Base-by-base conservation (phyloP, 37 sponge, comb jelly and placozoan species). In the Spongilla lacustris region DNA sequence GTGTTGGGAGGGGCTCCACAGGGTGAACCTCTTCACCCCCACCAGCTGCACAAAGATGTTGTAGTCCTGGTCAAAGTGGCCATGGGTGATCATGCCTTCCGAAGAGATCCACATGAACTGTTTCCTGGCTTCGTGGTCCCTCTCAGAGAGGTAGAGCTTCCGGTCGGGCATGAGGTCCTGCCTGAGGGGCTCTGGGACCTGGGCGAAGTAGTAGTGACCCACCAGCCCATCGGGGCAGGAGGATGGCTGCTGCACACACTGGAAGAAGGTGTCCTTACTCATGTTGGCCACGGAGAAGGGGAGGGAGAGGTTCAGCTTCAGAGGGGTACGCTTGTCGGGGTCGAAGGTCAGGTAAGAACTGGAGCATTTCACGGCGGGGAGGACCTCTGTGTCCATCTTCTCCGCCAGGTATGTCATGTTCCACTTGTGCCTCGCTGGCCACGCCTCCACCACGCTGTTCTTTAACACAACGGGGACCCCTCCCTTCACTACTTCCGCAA, bases 61-160 rank as follows among this genome's bases (percentile, higher is more conserved):
- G 76, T 80, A 94, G 80, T 96, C 97, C 68, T 94, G 95, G 77
- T 96, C 97, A 84, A 96, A 94, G 68, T 96, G 97, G 17, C 73
- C 77, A 73, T 96, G 97, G 2, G 97, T 96, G 75, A 94, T 92
- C 95, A 96, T 92, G 9, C 94, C 93, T 28, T 93, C 37, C 2
- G 97, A 96, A 12, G 97, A 96, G 36, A 96, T 80, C 97, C 97
- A 96, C 48, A 96, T 48, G 78, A 94, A 96, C 80, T 96, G 97
- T 27, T 77, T 91, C 36, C 36, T 67, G 8, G 84, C 71, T 23
- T 83, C 26, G 48, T 66, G 50, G 79, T 96, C 97, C 35, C 78
- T 70, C 10, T 84, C 29, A 10, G 93, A 85, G 67, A 76, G 66
- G 81, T 90, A 96, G 10, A 96, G 73, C 1, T 81, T 35, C 3